Percentiles rank a stretch among this genome's conserved stretches.
Evolutionary conservation across 2,113 vertebrate species (phyloP).

Genomic region (Hassar affinis): DNA sequence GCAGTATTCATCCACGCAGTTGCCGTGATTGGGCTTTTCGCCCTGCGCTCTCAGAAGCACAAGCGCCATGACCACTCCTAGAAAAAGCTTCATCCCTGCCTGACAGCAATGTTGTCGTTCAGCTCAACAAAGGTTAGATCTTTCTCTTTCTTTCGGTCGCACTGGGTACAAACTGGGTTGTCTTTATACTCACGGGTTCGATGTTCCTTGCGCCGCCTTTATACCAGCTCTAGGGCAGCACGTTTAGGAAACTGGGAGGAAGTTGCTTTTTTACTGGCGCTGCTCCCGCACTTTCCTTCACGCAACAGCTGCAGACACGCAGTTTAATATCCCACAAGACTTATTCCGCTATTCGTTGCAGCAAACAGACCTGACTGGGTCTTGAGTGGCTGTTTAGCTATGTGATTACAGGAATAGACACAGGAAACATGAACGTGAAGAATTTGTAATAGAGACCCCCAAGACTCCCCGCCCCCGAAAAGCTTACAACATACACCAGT

Average conservation of each 20-base stretch:
- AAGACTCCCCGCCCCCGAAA: neutral
- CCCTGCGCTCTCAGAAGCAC: constrained; percentile 28
- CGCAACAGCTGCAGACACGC: neutral
- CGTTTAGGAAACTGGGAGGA: neutral
- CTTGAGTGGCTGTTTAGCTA: neutral
- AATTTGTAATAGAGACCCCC: neutral
- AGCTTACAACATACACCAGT: neutral
- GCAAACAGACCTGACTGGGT: neutral
- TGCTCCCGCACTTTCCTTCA: constrained; percentile 1
- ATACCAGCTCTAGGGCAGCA: too few species aligned
- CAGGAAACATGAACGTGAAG: neutral
- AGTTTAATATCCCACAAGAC: neutral
- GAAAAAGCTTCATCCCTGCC: constrained; percentile 54
- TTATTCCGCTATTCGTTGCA: neutral
- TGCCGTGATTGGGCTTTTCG: constrained; percentile 12
- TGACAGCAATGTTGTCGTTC: neutral
- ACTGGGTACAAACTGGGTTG: too few species aligned
- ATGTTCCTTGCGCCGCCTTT: neutral
- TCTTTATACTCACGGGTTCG: neutral
- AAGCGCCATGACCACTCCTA: constrained; percentile 49
- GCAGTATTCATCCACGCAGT: constrained; percentile 61
- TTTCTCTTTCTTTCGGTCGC: neutral
- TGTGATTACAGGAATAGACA: neutral
- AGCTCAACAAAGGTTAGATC: neutral
- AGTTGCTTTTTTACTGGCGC: neutral